Evolutionary conservation across 2,113 vertebrate genomes (phyloP).

Genomic region (Trichomycterus rosablanca): DNA sequence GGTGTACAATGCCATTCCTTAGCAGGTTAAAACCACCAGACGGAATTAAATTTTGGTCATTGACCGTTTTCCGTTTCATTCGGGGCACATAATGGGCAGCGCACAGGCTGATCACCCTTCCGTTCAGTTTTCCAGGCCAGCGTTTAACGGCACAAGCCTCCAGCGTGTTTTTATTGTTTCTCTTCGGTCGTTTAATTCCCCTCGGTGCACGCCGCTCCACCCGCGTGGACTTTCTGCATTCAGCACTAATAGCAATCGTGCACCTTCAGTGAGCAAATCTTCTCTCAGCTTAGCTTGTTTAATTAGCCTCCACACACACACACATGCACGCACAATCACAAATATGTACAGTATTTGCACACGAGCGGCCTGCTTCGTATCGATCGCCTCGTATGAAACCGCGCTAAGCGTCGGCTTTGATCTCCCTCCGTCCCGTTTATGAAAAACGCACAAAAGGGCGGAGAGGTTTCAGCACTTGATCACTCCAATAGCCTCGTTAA

Average conservation of each 20-base stretch:
- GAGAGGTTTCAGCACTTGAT: conserved; percentile 1
- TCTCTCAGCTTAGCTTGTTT: conserved; percentile 36
- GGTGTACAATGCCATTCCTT: conserved; percentile 8
- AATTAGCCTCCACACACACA: conserved; percentile 50
- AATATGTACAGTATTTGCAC: conserved; percentile 23
- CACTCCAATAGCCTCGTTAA: conserved; percentile 19
- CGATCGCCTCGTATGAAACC: conserved; percentile 33
- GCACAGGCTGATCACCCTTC: conserved; percentile 37
- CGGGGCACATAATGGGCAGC: conserved; percentile 34
- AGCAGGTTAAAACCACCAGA: conserved; percentile 27
- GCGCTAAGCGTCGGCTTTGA: conserved; percentile 26
- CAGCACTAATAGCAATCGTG: conserved; percentile 39
- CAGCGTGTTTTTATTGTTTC: conserved; percentile 40
- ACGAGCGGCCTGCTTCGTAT: conserved; percentile 19
- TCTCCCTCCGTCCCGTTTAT: conserved; percentile 16
- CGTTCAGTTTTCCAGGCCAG: conserved; percentile 38
- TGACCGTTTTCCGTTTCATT: conserved; percentile 30
- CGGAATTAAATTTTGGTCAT: conserved; percentile 43
- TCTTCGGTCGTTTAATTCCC: conserved; percentile 36
- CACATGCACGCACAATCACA: conserved; percentile 25
- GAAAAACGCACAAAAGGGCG: conserved; percentile 19
- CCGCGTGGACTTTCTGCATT: conserved; percentile 20
- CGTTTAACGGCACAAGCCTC: conserved; percentile 22
- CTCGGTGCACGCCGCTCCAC: conserved; percentile 23
- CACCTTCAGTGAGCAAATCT: conserved; percentile 37